Percentiles rank a stretch among this genome's conserved stretches.
Evolutionary conservation across 2,888 invertebrate species (phyloP).

Genomic region (Calameuta filiformis): DNA sequence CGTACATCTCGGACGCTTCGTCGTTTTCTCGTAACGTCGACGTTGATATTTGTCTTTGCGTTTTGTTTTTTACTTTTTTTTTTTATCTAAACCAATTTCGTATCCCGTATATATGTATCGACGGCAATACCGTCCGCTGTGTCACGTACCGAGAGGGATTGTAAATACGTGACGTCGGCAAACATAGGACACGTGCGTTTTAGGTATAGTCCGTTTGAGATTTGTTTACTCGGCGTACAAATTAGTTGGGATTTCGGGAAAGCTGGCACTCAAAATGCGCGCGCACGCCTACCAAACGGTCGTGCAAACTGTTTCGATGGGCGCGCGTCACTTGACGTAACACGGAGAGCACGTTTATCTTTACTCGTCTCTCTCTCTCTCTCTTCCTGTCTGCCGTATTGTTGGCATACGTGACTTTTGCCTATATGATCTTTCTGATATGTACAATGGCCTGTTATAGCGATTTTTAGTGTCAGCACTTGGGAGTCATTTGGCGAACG

Average conservation of each 20-base stretch:
- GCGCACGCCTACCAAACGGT: too few species aligned
- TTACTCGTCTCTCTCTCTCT: too few species aligned
- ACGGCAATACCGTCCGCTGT: background rate
- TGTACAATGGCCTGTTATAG: background rate
- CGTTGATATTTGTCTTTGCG: background rate
- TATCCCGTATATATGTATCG: background rate
- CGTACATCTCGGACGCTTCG: background rate
- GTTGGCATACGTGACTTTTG: too few species aligned
- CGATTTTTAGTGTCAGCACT: background rate
- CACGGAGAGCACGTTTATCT: too few species aligned
- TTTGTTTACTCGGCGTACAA: background rate
- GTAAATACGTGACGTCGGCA: background rate
- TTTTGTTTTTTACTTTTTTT: too few species aligned
- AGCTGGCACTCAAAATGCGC: too few species aligned
- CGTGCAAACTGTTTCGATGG: too few species aligned
- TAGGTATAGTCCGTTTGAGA: too few species aligned
- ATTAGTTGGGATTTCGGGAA: background rate
- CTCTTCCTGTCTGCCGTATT: too few species aligned
- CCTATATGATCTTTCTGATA: background rate
- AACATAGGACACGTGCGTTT: background rate
- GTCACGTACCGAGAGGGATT: background rate
- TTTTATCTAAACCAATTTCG: background rate
- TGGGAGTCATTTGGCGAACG: background rate
- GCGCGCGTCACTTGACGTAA: too few species aligned
- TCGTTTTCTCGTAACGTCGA: background rate